Evolutionary conservation across 2,888 invertebrate genomes (phyloP).

Genomic region (Nymphalis c-album): DNA sequence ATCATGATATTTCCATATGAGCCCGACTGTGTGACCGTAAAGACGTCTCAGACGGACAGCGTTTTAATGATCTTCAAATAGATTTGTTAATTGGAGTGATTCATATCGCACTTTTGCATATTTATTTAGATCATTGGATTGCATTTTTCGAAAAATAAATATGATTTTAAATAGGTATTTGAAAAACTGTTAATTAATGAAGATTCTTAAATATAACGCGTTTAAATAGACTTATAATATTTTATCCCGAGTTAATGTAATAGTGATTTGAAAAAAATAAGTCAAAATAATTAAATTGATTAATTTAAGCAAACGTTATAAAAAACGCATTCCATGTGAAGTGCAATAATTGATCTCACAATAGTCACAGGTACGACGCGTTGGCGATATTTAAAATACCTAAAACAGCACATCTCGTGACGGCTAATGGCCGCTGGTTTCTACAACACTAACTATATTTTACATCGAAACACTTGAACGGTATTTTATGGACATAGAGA

Average conservation of each 20-base stretch:
- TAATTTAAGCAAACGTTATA: background rate
- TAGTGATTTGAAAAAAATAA: no score
- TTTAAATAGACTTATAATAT: no score
- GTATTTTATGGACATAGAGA: slow-evolving; percentile 3
- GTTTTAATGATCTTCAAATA: slow-evolving; percentile 11
- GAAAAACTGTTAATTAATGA: no score
- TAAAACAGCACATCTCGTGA: slow-evolving; percentile 6
- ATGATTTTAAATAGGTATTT: background rate
- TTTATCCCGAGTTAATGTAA: no score
- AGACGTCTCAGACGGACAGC: slow-evolving; percentile 27
- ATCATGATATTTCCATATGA: slow-evolving; percentile 48
- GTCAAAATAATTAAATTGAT: no score
- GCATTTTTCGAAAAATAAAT: background rate
- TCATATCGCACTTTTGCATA: background rate
- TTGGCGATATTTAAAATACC: slow-evolving; percentile 16
- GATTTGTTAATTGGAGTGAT: background rate
- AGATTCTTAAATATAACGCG: no score
- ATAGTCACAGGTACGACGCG: slow-evolving; percentile 5
- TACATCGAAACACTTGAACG: background rate
- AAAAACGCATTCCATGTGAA: background rate
- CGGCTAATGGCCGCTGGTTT: background rate
- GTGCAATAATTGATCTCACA: background rate
- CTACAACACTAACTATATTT: background rate
- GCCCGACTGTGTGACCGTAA: slow-evolving; percentile 37
- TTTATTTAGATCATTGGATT: background rate